Base-by-base conservation (phyloP, 2,113 vertebrate genomes). In the Thryonomys swinderianus region DNA sequence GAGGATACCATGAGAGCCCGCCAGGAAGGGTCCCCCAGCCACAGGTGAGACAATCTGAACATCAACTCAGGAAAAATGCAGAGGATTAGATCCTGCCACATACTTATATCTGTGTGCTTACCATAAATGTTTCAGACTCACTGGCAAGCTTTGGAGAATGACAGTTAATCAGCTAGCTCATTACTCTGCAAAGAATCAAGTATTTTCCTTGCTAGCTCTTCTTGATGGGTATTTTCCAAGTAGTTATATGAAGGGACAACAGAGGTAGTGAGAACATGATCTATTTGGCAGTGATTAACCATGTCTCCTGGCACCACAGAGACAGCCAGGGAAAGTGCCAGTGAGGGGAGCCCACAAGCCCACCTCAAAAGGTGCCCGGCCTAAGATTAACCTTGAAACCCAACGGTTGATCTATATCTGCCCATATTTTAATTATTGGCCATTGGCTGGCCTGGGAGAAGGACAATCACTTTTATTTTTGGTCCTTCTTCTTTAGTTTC, bases 401-500 rank as follows among this genome's bases (percentile, higher is more conserved):
- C 25, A 0, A 1, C 3, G 0, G 45, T 8, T 2, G 1, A 7
- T 7, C 55, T 13, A 37, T 0, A 0, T 5, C 61, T 51, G 40
- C 17, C 4, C 8, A 2, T 18, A 2, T 4, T 0, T 1, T 3
- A 5, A 2, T 25, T 3, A 8, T 2, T 6, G 40, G 61, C 14
- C 80, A 10, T 1, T 37, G 57, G n/a, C 80, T 67, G 8, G 2
- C 2, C 25, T 10, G 13, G 30, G 14, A 16, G 18, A 53, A 86
- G 4, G 3, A 32, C 7, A 0, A 13, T 64, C 18, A 27, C 21
- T 57, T 57, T n/a, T n/a, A n/a, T 37, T 34, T 42, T 27, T 74
- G 7, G 23, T 25, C n/a, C 45, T 45, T 21, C 69, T 34, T 74
- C 21, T 59, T 86, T 42, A 18, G 53, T 32, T n/a, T 61, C 55